A percentile compares a stretch with the other conserved stretches of the same genome.
Evolutionary conservation across 2,888 invertebrate species (phyloP).

Genomic region (Drosophila seclusa): DNA sequence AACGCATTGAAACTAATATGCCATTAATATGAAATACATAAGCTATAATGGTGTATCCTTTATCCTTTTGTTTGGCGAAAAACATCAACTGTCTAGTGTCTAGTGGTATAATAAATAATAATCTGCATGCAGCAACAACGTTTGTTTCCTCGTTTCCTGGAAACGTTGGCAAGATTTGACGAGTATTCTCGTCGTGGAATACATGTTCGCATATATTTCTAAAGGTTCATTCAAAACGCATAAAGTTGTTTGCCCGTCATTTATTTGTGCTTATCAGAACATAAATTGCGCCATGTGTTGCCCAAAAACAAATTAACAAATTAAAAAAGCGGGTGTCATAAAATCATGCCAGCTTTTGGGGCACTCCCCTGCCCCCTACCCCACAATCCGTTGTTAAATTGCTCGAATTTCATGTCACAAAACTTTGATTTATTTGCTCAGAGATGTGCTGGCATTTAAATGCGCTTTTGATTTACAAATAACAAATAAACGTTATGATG

Average conservation of each 20-base stretch:
- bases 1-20: slow-evolving; percentile 6
- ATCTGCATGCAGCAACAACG: slow-evolving; percentile 22
- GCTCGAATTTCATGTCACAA: slow-evolving; percentile 79
- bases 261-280: slow-evolving; percentile 49
- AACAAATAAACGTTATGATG: slow-evolving; percentile 80
- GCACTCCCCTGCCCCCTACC: not conserved
- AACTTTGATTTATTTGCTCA: slow-evolving; percentile 68
- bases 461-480: slow-evolving; percentile 79
- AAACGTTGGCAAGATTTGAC: slow-evolving; percentile 37
- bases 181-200: not conserved
- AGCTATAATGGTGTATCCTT: not conserved
- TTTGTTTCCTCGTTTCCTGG: slow-evolving; percentile 57
- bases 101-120: slow-evolving; percentile 40
- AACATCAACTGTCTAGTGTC: slow-evolving; percentile 1
- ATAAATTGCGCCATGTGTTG: slow-evolving; percentile 76
- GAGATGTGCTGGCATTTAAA: slow-evolving; percentile 71
- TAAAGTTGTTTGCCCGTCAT: slow-evolving; percentile 60
- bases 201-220: slow-evolving; percentile 3
- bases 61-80: not conserved
- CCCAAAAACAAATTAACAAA: slow-evolving; percentile 74
- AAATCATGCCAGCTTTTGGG: slow-evolving; percentile 50
- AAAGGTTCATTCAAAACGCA: slow-evolving; percentile 61
- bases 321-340: slow-evolving; percentile 79
- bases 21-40: not conserved
- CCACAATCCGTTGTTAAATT: slow-evolving; percentile 49